Evolutionary conservation across 2,113 vertebrate species (phyloP).

Genomic region (Dicaeum eximium): DNA sequence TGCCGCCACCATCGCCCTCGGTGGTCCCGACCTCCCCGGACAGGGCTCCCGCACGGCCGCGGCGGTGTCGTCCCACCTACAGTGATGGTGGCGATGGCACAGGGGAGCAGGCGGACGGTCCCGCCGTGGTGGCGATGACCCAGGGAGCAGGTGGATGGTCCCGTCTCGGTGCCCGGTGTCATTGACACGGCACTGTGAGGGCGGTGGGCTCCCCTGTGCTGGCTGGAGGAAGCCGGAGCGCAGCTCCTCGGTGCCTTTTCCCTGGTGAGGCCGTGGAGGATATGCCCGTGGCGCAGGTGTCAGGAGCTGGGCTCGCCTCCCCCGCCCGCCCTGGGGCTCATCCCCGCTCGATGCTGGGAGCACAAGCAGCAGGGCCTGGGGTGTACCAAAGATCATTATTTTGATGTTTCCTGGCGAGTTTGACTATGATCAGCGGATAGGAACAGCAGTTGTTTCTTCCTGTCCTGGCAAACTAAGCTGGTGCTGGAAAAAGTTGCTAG

Average conservation of each 20-base stretch:
- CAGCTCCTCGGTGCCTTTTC: rapidly evolving
- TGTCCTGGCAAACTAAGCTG: not conserved
- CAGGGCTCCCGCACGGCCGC: not conserved
- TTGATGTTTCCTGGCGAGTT: not conserved
- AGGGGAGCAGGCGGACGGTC: not conserved
- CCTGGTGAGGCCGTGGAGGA: not conserved
- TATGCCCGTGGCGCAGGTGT: rapidly evolving
- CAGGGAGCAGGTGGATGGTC: not conserved
- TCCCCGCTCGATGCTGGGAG: rapidly evolving
- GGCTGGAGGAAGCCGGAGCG: rapidly evolving
- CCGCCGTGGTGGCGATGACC: not conserved
- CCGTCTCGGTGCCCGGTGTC: rapidly evolving
- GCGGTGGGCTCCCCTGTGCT: not conserved
- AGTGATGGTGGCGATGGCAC: not conserved
- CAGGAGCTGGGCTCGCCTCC: not conserved
- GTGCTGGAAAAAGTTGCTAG: not conserved
- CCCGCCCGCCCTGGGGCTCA: not conserved
- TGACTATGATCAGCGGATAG: not conserved
- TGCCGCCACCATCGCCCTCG: rapidly evolving
- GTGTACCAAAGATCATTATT: not conserved
- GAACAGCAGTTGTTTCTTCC: not conserved
- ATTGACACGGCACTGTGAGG: not conserved
- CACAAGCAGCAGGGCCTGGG: not conserved
- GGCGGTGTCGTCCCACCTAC: not conserved
- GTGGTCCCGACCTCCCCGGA: not conserved